Evolutionary conservation across 2,888 invertebrate species (phyloP), one percentile per base, ranked within the genome.

Genomic region (Agrotis ipsilon): DNA sequence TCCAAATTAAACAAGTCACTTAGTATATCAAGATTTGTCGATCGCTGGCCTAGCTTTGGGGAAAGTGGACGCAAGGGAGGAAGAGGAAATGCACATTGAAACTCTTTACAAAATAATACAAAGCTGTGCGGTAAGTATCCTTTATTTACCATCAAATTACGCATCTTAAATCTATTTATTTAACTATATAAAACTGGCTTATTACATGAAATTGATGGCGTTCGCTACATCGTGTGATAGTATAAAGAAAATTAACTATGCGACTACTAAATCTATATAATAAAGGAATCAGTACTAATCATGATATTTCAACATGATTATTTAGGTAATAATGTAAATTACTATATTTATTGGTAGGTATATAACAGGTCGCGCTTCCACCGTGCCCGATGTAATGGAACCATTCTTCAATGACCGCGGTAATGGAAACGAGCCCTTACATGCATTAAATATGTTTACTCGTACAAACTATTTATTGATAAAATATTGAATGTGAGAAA

Each of bases 121-220:
- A 75, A 55, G 32, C 55, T 61, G 75, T 84, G 74, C 86, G 91
- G 92, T 94, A 94, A 92, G 87, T 91, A 92, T 93, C 84, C 89
- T 95, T 95, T 94, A 94, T 95, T 90, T 94, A 94, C 92, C 93
- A 93, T 91, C 89, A 89, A 92, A 91, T 92, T 92, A 93, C 89
- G 93, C 89, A 92, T 81, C 93, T 95, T 94, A 95, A 59, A 86
- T 82, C 92, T 94, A 94, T 84, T 88, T 87, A 89, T 88, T 91
- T 88, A 94, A 88, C 94, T 93, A 82, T 77, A 80, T 86, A 92
- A 91, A 92, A 94, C 93, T 94, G 93, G 94, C 93, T 93, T 92
- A 90, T 85, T 86, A 86, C 82, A 87, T 88, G 90, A 89, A 90
- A 68, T 84, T 85, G 88, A 91, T 90, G 90, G 89, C 91, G 88